A percentile compares a stretch with the other conserved stretches of the same genome.
phyloP scores from a whole-genome alignment of 2,797 vertebrate genomes.

The Echiichthys vipera region DNA sequence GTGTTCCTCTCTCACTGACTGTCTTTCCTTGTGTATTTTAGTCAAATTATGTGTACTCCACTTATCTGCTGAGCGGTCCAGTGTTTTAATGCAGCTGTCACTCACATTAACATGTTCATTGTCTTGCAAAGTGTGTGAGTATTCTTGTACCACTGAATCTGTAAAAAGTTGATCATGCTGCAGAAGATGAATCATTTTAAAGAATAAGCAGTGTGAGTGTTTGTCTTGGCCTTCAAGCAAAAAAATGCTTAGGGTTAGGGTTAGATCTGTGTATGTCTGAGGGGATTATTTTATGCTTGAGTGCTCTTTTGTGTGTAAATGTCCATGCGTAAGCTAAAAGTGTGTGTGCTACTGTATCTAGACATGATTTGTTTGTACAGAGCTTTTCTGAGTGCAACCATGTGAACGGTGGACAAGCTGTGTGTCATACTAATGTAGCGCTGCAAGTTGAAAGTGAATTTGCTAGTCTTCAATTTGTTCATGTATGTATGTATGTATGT shows the following conservation, averaged over 20 bases:
- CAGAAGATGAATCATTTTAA: conserved; percentile 40
- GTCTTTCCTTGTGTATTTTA: conserved; percentile 34
- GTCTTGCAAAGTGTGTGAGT: conserved; percentile 19
- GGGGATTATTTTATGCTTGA: conserved; percentile 65
- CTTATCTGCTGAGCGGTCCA: conserved; percentile 43
- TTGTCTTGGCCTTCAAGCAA: conserved; percentile 45
- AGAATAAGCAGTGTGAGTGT: conserved; percentile 43
- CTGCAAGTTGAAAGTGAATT: conserved; percentile 45
- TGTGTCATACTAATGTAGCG: conserved; percentile 48
- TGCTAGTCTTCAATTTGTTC: conserved; percentile 48
- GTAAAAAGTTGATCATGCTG: conserved; percentile 45
- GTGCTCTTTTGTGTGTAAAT: conserved; percentile 68
- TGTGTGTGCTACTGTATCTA: conserved; percentile 21
- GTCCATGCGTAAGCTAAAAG: conserved; percentile 61
- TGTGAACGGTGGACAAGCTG: conserved; percentile 50
- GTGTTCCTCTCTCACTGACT: conserved; percentile 37
- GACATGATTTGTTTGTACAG: conserved; percentile 38
- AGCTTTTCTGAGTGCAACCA: conserved; percentile 60
- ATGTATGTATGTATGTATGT: conserved; percentile 23
- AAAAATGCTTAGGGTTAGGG: conserved; percentile 52
- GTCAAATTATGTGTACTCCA: conserved; percentile 34
- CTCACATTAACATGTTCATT: conserved; percentile 56
- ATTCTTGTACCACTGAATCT: conserved; percentile 18
- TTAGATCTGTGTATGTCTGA: conserved; percentile 25
- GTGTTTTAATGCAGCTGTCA: conserved; percentile 49